Evolutionary conservation across 1,140 invertebrate genomes (phyloP).

Genomic region (Euura saliciscinereae): DNA sequence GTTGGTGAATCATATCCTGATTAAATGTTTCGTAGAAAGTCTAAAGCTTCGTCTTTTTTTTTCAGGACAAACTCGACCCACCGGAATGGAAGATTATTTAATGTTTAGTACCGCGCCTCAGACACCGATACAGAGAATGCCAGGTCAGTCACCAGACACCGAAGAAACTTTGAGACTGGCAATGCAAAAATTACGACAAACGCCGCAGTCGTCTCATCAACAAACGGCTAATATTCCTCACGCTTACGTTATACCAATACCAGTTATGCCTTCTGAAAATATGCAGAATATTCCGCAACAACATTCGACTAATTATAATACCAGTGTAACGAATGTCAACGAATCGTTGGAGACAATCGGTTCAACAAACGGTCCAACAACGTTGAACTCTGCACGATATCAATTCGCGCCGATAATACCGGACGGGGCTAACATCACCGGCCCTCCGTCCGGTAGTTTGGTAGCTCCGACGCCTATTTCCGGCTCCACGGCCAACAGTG

Average conservation of each 20-base stretch:
- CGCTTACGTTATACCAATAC: slow-evolving; percentile 57
- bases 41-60: neutral
- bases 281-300: slow-evolving; percentile 41
- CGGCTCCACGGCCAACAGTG: slow-evolving; percentile 24
- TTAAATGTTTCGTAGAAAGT: too few species aligned
- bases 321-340: slow-evolving; percentile 18
- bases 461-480: slow-evolving; percentile 33
- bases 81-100: slow-evolving; percentile 54
- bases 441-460: slow-evolving; percentile 18
- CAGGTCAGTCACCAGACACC: slow-evolving; percentile 52
- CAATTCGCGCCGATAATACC: slow-evolving; percentile 47
- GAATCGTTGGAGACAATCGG: slow-evolving; percentile 34
- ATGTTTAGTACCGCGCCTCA: slow-evolving; percentile 57
- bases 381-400: slow-evolving; percentile 40
- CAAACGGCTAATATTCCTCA: slow-evolving; percentile 41
- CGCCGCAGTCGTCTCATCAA: slow-evolving; percentile 33
- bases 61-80: slow-evolving; percentile 48
- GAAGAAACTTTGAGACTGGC: slow-evolving; percentile 55
- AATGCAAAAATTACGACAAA: slow-evolving; percentile 55
- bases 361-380: slow-evolving; percentile 31
- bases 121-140: slow-evolving; percentile 49
- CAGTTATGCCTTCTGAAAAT: slow-evolving; percentile 55
- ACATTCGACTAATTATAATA: slow-evolving; percentile 27
- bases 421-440: slow-evolving; percentile 36
- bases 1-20: slow-evolving; percentile 20